Evolutionary conservation across 2,113 vertebrate species (phyloP), one percentile per base, ranked within the genome.

Genomic region (Oryzias celebensis): DNA sequence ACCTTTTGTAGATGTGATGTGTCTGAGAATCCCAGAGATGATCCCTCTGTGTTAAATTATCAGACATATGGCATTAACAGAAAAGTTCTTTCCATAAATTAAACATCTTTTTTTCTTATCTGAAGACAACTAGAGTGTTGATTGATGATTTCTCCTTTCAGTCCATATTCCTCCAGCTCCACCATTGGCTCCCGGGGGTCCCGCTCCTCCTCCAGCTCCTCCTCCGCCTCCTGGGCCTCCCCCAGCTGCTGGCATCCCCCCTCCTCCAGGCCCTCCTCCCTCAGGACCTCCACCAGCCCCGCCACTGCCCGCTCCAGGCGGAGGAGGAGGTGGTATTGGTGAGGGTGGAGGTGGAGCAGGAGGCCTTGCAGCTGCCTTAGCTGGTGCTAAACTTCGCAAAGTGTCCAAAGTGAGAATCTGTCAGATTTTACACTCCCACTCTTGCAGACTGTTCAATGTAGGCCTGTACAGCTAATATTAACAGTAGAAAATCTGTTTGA

Each of bases 311-410:
- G 43, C 93, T 5, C 68, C 86, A 4, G 88, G 78, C 0, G 89
- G 84, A 1, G 86, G 87, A 1, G 90, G 84, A 4, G 77, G 82
- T 1, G 88, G 84, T 14, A 14, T 20, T 10, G 88, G 80, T 0
- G 82, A 75, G 4, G 90, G 75, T 0, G 90, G 84, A 0, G 84
- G 80, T 10, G 90, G 73, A 1, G 90, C 87, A 0, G 93, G 89
- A 0, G 93, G 93, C 10, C 84, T 96, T 62, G 94, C 94, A 0
- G 93, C 94, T 14, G 95, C 94, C 18, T 71, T 97, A 1, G 94
- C 94, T 0, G 93, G 88, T 42, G 94, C 95, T 16, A 97, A 95
- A 88, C 94, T 97, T 43, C 93, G 93, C 61, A 96, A 93, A 90
- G 84, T 91, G 4, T 82, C 91, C 62, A 96, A 93, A 92, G 95